Evolutionary conservation across 2,113 vertebrate species (phyloP).

Genomic region (Noturus placidus): DNA sequence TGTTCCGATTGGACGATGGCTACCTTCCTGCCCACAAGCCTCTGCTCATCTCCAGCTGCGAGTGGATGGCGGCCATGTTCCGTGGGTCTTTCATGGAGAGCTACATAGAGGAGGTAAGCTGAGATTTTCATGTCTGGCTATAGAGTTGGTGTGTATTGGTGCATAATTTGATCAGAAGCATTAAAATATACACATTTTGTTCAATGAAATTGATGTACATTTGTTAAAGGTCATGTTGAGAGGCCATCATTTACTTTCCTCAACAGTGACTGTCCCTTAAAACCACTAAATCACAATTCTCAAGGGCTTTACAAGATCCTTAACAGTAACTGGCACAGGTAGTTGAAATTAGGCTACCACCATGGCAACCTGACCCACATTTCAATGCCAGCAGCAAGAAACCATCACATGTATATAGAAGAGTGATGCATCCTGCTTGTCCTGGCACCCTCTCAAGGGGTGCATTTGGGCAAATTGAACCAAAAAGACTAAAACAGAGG

Average conservation of each 20-base stretch:
- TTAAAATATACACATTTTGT: background rate
- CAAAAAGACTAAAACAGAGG: background rate
- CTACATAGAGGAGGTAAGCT: constrained; percentile 79
- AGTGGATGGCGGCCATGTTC: constrained; percentile 94
- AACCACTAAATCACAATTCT: constrained; percentile 18
- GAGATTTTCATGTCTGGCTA: background rate
- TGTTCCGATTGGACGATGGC: constrained; percentile 83
- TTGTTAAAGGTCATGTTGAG: background rate
- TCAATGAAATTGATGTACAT: background rate
- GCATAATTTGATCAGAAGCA: background rate
- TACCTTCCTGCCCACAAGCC: constrained; percentile 85
- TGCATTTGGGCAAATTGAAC: constrained; percentile 20
- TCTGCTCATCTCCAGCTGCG: constrained; percentile 86
- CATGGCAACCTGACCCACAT: constrained; percentile 37
- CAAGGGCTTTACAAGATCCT: constrained; percentile 23
- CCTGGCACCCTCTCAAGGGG: background rate
- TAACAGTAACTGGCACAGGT: constrained; percentile 50
- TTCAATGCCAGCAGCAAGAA: constrained; percentile 13
- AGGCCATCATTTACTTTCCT: background rate
- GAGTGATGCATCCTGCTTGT: constrained; percentile 26
- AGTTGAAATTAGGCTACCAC: constrained; percentile 44
- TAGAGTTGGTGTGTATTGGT: background rate
- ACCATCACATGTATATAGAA: constrained; percentile 37
- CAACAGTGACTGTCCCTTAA: background rate
- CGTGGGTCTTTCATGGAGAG: constrained; percentile 87